Conservation (phyloP, 2,888 invertebrate genomes). For the Syrphus vitripennis region DNA sequence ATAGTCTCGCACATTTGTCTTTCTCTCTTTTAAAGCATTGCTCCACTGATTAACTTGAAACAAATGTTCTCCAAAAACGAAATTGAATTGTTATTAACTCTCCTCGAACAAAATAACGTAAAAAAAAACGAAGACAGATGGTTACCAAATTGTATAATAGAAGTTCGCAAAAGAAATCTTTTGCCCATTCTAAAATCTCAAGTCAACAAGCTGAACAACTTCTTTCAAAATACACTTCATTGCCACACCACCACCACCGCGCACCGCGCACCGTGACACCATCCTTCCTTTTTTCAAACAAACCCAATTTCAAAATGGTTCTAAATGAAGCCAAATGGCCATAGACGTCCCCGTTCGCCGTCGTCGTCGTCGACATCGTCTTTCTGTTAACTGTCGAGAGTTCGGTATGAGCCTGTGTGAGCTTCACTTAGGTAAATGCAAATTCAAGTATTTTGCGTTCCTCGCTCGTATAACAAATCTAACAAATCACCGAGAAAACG, state of each 20-base stretch:
- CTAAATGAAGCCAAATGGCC: slow-evolving; percentile 43
- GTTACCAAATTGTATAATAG: slow-evolving; percentile 5
- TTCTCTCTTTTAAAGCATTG: neutral
- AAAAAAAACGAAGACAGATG: slow-evolving; percentile 6
- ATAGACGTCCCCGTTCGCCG: neutral
- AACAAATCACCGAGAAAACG: slow-evolving; percentile 65
- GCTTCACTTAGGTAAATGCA: slow-evolving; percentile 33
- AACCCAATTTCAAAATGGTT: slow-evolving; percentile 1
- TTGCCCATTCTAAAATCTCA: slow-evolving; percentile 11
- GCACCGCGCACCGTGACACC: neutral
- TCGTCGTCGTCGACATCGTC: neutral
- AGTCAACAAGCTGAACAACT: slow-evolving; percentile 36
- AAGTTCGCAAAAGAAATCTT: slow-evolving; percentile 21
- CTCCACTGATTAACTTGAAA: slow-evolving; percentile 43
- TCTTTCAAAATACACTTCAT: slow-evolving; percentile 26
- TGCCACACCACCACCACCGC: neutral
- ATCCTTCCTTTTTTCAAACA: neutral
- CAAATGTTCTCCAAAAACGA: slow-evolving; percentile 25
- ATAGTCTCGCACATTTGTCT: neutral
- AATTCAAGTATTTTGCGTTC: slow-evolving; percentile 57
- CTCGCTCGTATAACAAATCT: slow-evolving; percentile 40
- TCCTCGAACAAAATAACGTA: neutral
- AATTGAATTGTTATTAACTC: slow-evolving; percentile 54
- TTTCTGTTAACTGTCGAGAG: neutral
- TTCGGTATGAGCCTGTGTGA: no score